Base-by-base conservation (phyloP, 2,888 invertebrate species). In the Koerneria pararmatus region DNA sequence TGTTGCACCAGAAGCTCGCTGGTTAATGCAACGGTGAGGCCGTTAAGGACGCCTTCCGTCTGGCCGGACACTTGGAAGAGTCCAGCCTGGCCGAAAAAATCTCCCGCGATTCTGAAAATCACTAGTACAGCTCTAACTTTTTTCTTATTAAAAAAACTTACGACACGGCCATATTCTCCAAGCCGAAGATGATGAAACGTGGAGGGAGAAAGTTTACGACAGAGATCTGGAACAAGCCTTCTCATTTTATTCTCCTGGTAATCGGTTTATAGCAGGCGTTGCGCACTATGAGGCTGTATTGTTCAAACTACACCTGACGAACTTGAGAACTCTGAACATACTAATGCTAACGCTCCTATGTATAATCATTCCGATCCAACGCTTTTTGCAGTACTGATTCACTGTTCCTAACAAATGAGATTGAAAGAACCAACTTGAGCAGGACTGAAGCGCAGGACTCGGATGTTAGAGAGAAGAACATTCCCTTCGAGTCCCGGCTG, bases 171-270 rank as follows among this genome's bases (percentile, higher is more conserved):
- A 76, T 72, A 46, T 79, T 75, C 54, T 80, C 78, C 56, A 80
- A 62, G 24, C 78, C 75, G 49, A 80, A 68, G 56, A 80, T 68
- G 31, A 80, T 69, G 41, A 68, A 75, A 1, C 73, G 60, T n/a
- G 79, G 79, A 1, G 79, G 74, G n/a, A 73, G 70, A 67, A 81
- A 82, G 67, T 76, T 73, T 64, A 82, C 73, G 15, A 75, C 73
- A 0, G 81, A 79, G 22, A 73, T 63, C 71, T 75, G 58, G 58
- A 65, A 32, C n/a, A n/a, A n/a, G n/a, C n/a, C n/a, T n/a, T n/a
- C n/a, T n/a, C n/a, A n/a, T n/a, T n/a, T n/a, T n/a, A n/a, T n/a
- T n/a, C n/a, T n/a, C n/a, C n/a, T n/a, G n/a, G n/a, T n/a, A n/a
- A n/a, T n/a, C n/a, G n/a, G n/a, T n/a, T n/a, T n/a, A n/a, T n/a